Base-by-base conservation (phyloP, 2,113 vertebrate genomes). In the Corythaeola cristata region DNA sequence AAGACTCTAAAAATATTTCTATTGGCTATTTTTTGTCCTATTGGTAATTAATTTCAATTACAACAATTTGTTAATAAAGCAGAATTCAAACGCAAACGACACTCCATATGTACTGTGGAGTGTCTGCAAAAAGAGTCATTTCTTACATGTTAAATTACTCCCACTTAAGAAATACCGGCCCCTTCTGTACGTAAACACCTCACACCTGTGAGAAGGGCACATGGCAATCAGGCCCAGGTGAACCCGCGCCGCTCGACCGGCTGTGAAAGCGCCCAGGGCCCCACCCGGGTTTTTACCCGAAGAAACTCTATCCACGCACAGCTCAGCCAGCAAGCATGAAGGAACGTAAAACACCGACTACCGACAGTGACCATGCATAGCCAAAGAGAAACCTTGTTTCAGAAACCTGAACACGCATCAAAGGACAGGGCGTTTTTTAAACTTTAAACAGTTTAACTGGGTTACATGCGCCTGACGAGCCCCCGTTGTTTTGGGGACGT, bases 401-500 rank as follows among this genome's bases (percentile, higher is more conserved):
- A 28, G 60, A 27, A 20, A 27, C 30, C 2, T 14, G 7, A 37
- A 15, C 7, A 8, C 2, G 3, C 2, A 23, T 3, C 14, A 3
- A 5, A 18, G 32, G 4, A 2, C 26, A 7, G 15, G 18, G 27
- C 6, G 2, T 4, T 44, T 15, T 44, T 44, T 44, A 12, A 35
- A 68, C 49, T 81, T 32, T 2, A 3, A 27, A 5, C 11, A 33
- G 11, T 4, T 22, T 1, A 17, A 15, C 15, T 10, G 2, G 9
- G 20, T 2, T 5, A 3, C 44, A 1, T 0, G 3, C 2, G 22
- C 3, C 45, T 0, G 15, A 3, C 6, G 3, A 10, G 39, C 11
- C 20, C 26, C 23, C 14, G 21, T 1, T 0, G 9, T 0, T 12
- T 1, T 18, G 0, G 27, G 2, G 4, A 12, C 6, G 0, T 2